phyloP scores from a whole-genome alignment of 2,113 vertebrate genomes.

The Meles meles region DNA sequence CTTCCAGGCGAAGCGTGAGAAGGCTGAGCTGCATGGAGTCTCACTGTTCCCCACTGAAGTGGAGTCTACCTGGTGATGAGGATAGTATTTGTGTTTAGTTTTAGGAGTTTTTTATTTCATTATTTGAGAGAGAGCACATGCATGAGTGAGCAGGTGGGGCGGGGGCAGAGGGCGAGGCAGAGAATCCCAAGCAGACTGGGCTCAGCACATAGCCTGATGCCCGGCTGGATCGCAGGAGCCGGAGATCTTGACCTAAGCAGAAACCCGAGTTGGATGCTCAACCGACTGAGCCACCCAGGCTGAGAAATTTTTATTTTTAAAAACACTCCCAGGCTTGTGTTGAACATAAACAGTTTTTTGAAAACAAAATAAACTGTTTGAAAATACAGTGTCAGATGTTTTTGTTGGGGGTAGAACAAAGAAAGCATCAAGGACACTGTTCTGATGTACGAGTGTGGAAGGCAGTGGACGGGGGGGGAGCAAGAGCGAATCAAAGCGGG shows the following conservation, averaged over 20 bases:
- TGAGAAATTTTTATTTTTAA: not conserved
- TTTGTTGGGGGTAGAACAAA: not conserved
- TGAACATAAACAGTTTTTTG: not conserved
- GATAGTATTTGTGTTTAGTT: not conserved
- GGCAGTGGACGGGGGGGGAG: not conserved
- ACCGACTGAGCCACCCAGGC: not conserved
- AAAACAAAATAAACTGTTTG: not conserved
- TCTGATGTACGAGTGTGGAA: accelerated
- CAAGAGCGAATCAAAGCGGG: not conserved
- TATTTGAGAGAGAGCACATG: not conserved
- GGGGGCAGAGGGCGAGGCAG: not conserved
- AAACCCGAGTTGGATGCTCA: not conserved
- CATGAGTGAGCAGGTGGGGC: not conserved
- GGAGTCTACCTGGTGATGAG: not conserved
- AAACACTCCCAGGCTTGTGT: not conserved
- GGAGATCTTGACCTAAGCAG: not conserved
- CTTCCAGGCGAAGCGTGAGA: not conserved
- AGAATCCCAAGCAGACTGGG: not conserved
- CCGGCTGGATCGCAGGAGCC: not conserved
- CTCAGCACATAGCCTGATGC: not conserved
- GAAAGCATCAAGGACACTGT: not conserved
- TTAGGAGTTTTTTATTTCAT: not conserved
- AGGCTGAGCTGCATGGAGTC: not conserved
- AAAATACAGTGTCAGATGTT: not conserved
- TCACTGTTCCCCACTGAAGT: not conserved